Conservation (phyloP, 1,140 invertebrate species). For the Ips nitidus region DNA sequence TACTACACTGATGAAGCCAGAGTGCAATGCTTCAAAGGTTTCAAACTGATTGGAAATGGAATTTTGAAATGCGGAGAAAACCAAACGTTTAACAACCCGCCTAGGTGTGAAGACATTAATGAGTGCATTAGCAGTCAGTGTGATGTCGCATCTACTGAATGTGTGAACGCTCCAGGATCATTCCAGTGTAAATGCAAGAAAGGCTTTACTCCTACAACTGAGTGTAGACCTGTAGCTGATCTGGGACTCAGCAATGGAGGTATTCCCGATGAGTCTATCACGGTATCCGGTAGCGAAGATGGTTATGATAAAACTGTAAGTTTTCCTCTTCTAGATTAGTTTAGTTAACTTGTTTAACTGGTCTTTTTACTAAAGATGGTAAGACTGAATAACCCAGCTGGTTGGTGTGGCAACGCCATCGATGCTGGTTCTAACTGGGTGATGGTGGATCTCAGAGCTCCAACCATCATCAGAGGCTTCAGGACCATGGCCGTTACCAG, state of each 20-base stretch:
- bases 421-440: conserved; percentile 88
- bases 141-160: conserved; percentile 87
- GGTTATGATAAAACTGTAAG: conserved; percentile 78
- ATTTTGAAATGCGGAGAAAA: conserved; percentile 85
- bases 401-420: conserved; percentile 86
- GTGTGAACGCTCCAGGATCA: conserved; percentile 86
- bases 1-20: conserved; percentile 88
- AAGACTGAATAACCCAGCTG: conserved; percentile 76
- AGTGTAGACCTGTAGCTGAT: conserved; percentile 86
- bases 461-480: conserved; percentile 87
- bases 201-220: conserved; percentile 84
- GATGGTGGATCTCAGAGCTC: conserved; percentile 82
- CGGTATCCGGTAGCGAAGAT: conserved; percentile 77
- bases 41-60: conserved; percentile 80
- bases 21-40: conserved; percentile 91
- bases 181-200: conserved; percentile 88
- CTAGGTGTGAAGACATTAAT: conserved; percentile 90
- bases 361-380: conserved; percentile 61
- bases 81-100: conserved; percentile 81
- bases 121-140: conserved; percentile 89
- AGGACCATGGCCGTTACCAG: conserved; percentile 83
- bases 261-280: conserved; percentile 86
- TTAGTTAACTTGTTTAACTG: no score
- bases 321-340: conserved; percentile 10
- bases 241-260: conserved; percentile 86